phyloP scores from a whole-genome alignment of 2,888 invertebrate species.

The Drosophila recens region DNA sequence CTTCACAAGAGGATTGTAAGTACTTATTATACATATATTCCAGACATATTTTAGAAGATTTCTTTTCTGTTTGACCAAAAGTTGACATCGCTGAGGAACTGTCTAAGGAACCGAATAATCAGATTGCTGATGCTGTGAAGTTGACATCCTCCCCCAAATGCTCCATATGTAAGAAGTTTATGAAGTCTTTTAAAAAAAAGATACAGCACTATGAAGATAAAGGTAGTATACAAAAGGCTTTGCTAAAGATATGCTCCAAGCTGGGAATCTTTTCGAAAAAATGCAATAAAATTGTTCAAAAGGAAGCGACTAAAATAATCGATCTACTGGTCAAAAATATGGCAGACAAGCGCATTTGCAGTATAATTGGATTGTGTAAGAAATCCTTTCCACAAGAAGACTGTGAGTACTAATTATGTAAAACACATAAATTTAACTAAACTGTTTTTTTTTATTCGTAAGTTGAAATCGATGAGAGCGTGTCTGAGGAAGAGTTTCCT shows the following conservation, averaged over 20 bases:
- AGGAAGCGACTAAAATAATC: constrained; percentile 2
- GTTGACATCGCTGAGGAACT: neutral
- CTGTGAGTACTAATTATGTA: constrained; percentile 19
- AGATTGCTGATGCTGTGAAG: neutral
- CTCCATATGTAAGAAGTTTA: neutral
- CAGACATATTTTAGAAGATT: neutral
- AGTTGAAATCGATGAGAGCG: neutral
- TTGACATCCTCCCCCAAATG: neutral
- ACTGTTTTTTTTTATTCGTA: neutral
- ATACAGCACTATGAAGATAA: constrained; percentile 1
- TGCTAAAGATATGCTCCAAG: constrained; percentile 1
- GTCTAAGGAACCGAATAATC: neutral
- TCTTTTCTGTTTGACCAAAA: neutral
- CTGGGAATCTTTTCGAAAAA: neutral
- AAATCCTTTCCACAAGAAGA: neutral
- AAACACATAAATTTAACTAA: neutral
- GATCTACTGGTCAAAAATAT: constrained; percentile 9
- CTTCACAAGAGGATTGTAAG: neutral
- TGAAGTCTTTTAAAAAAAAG: neutral
- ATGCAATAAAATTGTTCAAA: constrained; percentile 7
- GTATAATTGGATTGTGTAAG: constrained; percentile 11
- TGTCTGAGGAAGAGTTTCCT: neutral
- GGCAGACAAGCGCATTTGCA: constrained; percentile 4
- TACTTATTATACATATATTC: neutral
- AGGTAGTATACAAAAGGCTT: constrained; percentile 15